Percentiles rank a stretch among this genome's conserved stretches.
phyloP scores from a whole-genome alignment of 2,113 vertebrate species.

The Protomyctophum bolini region DNA sequence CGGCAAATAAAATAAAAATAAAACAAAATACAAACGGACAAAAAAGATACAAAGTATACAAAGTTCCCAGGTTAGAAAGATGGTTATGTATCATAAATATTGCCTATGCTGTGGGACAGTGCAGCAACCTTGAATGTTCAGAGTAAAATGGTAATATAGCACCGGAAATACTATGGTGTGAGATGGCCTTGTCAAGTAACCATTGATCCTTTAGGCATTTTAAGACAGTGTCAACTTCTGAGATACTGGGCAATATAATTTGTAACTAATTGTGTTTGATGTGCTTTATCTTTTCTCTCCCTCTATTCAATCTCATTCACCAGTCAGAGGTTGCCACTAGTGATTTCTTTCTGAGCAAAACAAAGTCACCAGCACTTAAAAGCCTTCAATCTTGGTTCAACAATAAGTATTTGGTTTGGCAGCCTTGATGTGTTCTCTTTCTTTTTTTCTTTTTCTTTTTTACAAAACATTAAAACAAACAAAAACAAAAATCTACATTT shows the following conservation, averaged over 20 bases:
- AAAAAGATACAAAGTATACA: slow-evolving; percentile 79
- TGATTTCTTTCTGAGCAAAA: slow-evolving; percentile 32
- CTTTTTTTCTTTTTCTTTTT: background rate
- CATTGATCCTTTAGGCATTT: slow-evolving; percentile 28
- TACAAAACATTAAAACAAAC: slow-evolving; percentile 36
- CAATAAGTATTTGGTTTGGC: slow-evolving; percentile 64
- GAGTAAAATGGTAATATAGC: slow-evolving; percentile 60
- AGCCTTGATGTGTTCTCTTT: slow-evolving; percentile 55
- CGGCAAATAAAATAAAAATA: slow-evolving; percentile 67
- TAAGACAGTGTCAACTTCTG: slow-evolving; percentile 54
- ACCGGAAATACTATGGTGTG: slow-evolving; percentile 55
- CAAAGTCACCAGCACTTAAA: slow-evolving; percentile 59
- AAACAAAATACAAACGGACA: slow-evolving; percentile 64
- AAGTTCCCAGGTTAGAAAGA: slow-evolving; percentile 78
- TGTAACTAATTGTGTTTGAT: slow-evolving; percentile 31
- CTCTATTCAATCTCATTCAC: too few relatives aligned
- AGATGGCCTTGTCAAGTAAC: slow-evolving; percentile 38
- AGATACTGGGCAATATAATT: slow-evolving; percentile 29
- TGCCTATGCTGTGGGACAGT: slow-evolving; percentile 75
- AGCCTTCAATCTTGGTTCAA: slow-evolving; percentile 57
- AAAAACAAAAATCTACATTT: slow-evolving; percentile 72
- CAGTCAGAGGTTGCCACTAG: slow-evolving; percentile 12
- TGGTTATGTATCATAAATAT: slow-evolving; percentile 83
- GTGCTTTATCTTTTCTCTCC: background rate
- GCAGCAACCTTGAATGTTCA: slow-evolving; percentile 71